These are phyloP conservation scores for Stegophylla sp. DNA, from an alignment of 2,888 invertebrate species.

Conservation along the genomic window DNA sequence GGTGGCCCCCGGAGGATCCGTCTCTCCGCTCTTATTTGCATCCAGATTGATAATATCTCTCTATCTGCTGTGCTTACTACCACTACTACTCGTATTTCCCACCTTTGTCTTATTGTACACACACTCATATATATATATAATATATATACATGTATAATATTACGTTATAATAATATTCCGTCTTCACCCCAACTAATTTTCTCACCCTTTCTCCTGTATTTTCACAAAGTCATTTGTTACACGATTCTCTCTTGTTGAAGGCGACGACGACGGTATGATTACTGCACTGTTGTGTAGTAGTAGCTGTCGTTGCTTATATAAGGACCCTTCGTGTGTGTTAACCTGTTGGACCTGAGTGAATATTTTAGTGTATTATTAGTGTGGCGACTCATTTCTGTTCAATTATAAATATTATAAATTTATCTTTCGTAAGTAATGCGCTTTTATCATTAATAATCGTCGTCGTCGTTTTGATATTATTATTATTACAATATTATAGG, in stretches of 20 bases:
- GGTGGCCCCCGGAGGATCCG: slow-evolving; percentile 46
- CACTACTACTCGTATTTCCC: background rate
- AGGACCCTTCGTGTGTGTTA: slow-evolving; percentile 26
- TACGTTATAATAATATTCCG: slow-evolving; percentile 29
- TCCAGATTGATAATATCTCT: slow-evolving; percentile 58
- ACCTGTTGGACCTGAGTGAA: slow-evolving; percentile 41
- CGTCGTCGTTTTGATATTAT: too few species aligned
- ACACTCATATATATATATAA: background rate
- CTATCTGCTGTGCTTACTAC: background rate
- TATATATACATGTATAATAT: background rate
- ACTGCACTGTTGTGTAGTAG: slow-evolving; percentile 9
- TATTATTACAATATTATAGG: too few species aligned
- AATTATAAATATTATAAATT: background rate
- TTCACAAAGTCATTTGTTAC: slow-evolving; percentile 48
- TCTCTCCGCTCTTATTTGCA: slow-evolving; percentile 53
- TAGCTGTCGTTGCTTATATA: slow-evolving; percentile 34
- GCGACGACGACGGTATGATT: slow-evolving; percentile 27
- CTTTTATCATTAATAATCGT: background rate
- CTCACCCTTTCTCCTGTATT: slow-evolving; percentile 33
- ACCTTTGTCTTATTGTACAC: slow-evolving; percentile 22
- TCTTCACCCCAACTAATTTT: slow-evolving; percentile 32
- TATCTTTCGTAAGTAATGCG: background rate
- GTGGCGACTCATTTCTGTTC: background rate
- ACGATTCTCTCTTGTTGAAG: slow-evolving; percentile 31
- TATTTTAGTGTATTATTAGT: slow-evolving; percentile 8